Evolutionary conservation across 1,140 invertebrate species (phyloP), one percentile per base, ranked within the genome.

Genomic region (Zaprionus inermis): DNA sequence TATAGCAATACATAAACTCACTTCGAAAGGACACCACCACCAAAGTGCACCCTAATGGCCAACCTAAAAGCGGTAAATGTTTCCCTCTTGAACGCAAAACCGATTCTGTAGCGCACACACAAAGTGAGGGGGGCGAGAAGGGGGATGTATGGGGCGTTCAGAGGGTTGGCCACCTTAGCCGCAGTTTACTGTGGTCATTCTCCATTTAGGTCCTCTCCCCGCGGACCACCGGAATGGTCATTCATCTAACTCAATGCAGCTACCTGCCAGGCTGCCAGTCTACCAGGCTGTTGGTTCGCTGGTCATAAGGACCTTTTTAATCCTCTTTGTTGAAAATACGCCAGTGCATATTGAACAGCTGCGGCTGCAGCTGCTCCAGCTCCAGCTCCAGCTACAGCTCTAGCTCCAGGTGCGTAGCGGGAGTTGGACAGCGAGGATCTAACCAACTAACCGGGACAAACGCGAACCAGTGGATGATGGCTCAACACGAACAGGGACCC

Each of bases 281-380:
- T 7, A 6, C 3, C 16, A 36, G 55, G 11, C 55, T 36, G 32
- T 59, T 36, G 44, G 30, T 59, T 38, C 32, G 68, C 18, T 84
- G 73, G 69, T 70, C 81, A 83, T 83, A 79, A 83, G 72, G 72
- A 83, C 73, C 79, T 72, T 81, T 81, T 72, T 79, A 86, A 86
- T 88, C 76, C 82, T 70, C 76, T 88, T 86, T 86, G 79, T 72
- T 82, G 71, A 72, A 78, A 78, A 84, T 79, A 78, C 67, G 63
- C 52, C 75, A 71, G 67, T 76, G 70, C 79, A 85, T 86, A 86
- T 81, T 76, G 83, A 78, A 71, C 75, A 82, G 82, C 55, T 68
- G 76, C 55, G 64, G 69, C 59, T 61, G 61, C 64, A 64, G 5
- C 14, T 38, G 41, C 4, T 7, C 14, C 38, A n/a, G 38, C 38